Percentiles rank a stretch among this genome's conserved stretches.
Evolutionary conservation across 1,140 invertebrate genomes (phyloP).

Genomic region (Leucophenga varia): DNA sequence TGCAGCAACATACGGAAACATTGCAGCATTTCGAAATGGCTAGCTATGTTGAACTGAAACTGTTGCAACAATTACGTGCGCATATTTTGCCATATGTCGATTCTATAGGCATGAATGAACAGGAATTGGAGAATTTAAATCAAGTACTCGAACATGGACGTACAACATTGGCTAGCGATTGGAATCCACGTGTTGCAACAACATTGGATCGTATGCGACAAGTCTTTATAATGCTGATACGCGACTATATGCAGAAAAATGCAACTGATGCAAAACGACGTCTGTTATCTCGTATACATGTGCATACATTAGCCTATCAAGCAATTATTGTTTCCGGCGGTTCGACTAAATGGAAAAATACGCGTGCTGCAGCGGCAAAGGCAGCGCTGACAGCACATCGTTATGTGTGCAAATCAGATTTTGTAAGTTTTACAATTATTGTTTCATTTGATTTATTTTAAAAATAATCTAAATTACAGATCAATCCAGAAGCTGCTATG

Average conservation of each 20-base stretch:
- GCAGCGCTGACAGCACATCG: slow-evolving; percentile 81
- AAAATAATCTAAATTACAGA: slow-evolving; percentile 52
- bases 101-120: slow-evolving; percentile 90
- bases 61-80: slow-evolving; percentile 69
- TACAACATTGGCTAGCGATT: slow-evolving; percentile 74
- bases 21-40: slow-evolving; percentile 87
- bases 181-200: slow-evolving; percentile 76
- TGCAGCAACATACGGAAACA: slow-evolving; percentile 62
- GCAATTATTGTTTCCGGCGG: slow-evolving; percentile 72
- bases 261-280: slow-evolving; percentile 45
- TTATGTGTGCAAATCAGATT: slow-evolving; percentile 77
- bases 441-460: slow-evolving; percentile 4
- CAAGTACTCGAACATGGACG: slow-evolving; percentile 71
- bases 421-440: slow-evolving; percentile 55
- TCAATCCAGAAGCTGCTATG: slow-evolving; percentile 70
- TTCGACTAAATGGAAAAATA: slow-evolving; percentile 70
- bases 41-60: slow-evolving; percentile 73
- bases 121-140: slow-evolving; percentile 78
- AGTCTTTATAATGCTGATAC: slow-evolving; percentile 64
- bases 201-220: slow-evolving; percentile 83
- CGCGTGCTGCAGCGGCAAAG: slow-evolving; percentile 78
- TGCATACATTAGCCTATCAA: slow-evolving; percentile 86
- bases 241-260: slow-evolving; percentile 28
- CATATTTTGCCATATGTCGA: slow-evolving; percentile 75
- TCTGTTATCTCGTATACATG: slow-evolving; percentile 74